phyloP scores from a whole-genome alignment of 2,113 vertebrate species.

The Syngnathus floridae region DNA sequence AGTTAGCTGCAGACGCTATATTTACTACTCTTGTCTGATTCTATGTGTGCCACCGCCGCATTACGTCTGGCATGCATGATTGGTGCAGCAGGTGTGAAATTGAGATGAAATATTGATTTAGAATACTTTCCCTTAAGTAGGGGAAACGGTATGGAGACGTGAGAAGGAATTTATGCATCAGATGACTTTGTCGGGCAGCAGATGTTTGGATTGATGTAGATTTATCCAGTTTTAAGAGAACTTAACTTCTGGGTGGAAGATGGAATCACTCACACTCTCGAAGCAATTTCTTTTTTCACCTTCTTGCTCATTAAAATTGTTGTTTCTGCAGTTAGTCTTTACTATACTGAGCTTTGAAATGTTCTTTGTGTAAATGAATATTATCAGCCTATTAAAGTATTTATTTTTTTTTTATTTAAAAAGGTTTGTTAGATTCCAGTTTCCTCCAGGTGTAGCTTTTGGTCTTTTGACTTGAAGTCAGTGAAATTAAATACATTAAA shows the following conservation, averaged over 20 bases:
- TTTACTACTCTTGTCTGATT: conserved; percentile 47
- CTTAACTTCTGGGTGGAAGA: conserved; percentile 11
- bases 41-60: conserved; percentile 9
- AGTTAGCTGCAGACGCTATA: conserved; percentile 49
- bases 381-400: conserved; percentile 8
- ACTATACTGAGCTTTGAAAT: background rate
- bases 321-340: conserved; percentile 13
- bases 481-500: background rate
- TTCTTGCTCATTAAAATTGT: conserved; percentile 7
- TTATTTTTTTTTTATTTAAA: conserved; percentile 13
- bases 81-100: conserved; percentile 54
- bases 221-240: conserved; percentile 10
- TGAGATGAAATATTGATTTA: conserved; percentile 48
- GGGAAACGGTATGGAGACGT: conserved; percentile 10
- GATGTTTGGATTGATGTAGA: conserved; percentile 18
- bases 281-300: background rate
- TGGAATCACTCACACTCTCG: background rate
- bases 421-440: background rate
- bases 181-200: conserved; percentile 6
- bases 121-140: conserved; percentile 33
- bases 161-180: conserved; percentile 11
- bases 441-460: background rate
- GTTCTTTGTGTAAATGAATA: background rate
- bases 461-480: background rate
- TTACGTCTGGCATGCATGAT: conserved; percentile 36